phyloP scores from a whole-genome alignment of 2,888 invertebrate genomes.

The Polia nebulosa region DNA sequence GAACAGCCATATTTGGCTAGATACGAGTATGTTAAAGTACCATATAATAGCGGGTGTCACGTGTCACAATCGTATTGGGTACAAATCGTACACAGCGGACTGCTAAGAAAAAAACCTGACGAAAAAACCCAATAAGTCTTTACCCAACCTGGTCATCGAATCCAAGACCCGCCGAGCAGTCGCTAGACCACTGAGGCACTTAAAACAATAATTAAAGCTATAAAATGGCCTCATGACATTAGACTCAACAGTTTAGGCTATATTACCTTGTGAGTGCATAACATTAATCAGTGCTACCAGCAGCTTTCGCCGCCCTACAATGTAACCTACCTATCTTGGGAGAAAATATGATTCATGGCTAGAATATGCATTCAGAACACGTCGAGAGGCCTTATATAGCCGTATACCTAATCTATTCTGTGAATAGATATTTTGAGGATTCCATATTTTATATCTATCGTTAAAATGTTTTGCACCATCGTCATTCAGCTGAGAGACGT shows the following conservation, averaged over 20 bases:
- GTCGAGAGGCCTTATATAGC: neutral
- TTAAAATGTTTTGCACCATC: too few relatives aligned
- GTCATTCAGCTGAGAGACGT: neutral
- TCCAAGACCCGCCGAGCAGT: neutral
- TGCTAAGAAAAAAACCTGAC: neutral
- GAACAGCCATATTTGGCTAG: neutral
- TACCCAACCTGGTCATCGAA: neutral
- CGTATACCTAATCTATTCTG: too few relatives aligned
- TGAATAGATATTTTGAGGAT: too few relatives aligned
- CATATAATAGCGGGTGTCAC: too few relatives aligned
- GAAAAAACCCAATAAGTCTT: neutral
- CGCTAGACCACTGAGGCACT: neutral
- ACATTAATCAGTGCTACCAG: constrained; percentile 20
- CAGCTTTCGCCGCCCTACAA: constrained; percentile 49
- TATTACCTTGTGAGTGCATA: neutral
- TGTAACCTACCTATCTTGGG: constrained; percentile 14
- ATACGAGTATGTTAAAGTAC: neutral
- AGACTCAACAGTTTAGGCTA: neutral
- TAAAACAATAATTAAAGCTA: neutral
- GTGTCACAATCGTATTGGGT: neutral
- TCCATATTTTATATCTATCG: too few relatives aligned
- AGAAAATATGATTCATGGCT: constrained; percentile 41
- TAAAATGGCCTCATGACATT: neutral
- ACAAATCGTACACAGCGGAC: neutral
- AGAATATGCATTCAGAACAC: constrained; percentile 35